Base-by-base conservation (phyloP, 2,888 invertebrate genomes). In the Heliconius aoede region DNA sequence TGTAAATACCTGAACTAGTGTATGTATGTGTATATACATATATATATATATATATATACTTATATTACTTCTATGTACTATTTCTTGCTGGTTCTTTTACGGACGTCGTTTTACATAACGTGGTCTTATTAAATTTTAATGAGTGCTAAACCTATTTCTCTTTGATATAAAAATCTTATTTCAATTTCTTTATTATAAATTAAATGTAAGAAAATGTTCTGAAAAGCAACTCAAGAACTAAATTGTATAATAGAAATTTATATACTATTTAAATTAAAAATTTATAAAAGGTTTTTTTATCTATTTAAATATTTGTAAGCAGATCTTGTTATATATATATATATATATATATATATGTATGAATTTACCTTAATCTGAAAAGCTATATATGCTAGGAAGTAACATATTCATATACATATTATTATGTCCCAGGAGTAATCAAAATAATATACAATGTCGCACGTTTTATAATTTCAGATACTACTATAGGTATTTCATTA, bases 1-100 rank as follows among this genome's bases (percentile, higher is more conserved):
- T 84, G 82, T 76, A 76, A 76, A 80, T 78, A 80, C 76, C 77
- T 80, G 74, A 78, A 72, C 36, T 76, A 73, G 62, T 73, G 65
- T 61, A 46, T 40, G 28, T 67, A 68, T n/a, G n/a, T n/a, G n/a
- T n/a, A n/a, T n/a, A n/a, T n/a, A n/a, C n/a, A n/a, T n/a, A n/a
- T n/a, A n/a, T n/a, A n/a, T n/a, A n/a, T n/a, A n/a, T n/a, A n/a
- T n/a, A n/a, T n/a, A n/a, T 72, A 46, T 21, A 46, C 46, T 18
- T 46, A 21, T 46, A 46, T 46, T 46, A 46, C 21, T 46, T 21
- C 8, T 21, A 46, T 46, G 5, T 46, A 46, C 46, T 72, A 36
- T 60, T 32, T 73, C 26, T 40, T 11, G 11, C 24, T 15, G 8
- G 11, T 9, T 26, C 15, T 67, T 74, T 26, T 32, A 51, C 51